These are phyloP conservation scores for Leptopilina myrica DNA, from an alignment of 2,888 invertebrate genomes.

Conservation along the genomic window DNA sequence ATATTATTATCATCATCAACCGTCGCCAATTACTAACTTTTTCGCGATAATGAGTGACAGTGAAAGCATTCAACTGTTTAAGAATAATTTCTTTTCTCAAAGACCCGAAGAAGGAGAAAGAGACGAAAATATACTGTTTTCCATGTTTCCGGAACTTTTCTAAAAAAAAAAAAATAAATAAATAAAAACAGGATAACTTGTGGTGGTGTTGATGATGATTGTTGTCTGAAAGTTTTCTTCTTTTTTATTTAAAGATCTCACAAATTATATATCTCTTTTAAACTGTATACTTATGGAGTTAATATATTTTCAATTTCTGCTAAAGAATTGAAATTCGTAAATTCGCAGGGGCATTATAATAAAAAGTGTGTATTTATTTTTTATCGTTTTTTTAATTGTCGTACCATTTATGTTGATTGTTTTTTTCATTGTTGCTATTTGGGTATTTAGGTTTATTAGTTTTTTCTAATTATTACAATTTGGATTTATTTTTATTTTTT, in stretches of 20 bases:
- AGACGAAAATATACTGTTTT: constrained; percentile 7
- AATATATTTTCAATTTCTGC: neutral
- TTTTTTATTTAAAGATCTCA: neutral
- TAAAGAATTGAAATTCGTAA: neutral
- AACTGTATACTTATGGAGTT: neutral
- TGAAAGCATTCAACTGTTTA: constrained; percentile 19
- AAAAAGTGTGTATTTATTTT: neutral
- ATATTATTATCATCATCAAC: neutral
- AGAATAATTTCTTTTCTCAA: constrained; percentile 24
- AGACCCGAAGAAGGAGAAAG: neutral
- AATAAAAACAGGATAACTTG: neutral
- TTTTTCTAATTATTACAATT: no score
- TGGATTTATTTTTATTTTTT: no score
- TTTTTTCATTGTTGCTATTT: no score
- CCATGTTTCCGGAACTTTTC: constrained; percentile 1
- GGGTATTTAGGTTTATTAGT: no score
- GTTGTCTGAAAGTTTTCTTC: neutral
- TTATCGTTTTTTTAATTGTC: no score
- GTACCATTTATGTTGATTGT: no score
- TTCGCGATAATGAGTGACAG: constrained; percentile 14
- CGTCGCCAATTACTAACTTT: neutral
- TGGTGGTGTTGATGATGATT: neutral
- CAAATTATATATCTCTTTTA: neutral
- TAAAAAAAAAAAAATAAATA: no score
- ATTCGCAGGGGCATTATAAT: neutral